A percentile compares a stretch with the other conserved stretches of the same genome.
These are phyloP conservation scores for Halictus quadricinctus DNA, from an alignment of 2,888 invertebrate species.

Conservation along the genomic window DNA sequence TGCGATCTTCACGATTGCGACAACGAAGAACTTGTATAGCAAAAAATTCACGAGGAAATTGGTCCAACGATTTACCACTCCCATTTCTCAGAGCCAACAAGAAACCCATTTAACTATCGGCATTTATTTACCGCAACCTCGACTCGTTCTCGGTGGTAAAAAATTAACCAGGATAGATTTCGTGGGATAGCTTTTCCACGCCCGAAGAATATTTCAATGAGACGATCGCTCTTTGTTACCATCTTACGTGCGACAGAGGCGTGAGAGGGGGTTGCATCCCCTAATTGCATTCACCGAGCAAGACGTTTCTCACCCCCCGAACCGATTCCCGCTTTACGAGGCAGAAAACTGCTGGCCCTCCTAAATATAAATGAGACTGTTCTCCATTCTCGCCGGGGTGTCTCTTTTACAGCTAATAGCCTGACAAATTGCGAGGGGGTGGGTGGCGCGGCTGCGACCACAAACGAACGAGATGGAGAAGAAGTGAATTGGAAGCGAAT, in stretches of 20 bases:
- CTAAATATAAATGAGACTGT: conserved; percentile 46
- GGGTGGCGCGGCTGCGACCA: background rate
- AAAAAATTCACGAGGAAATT: background rate
- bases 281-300: conserved; percentile 60
- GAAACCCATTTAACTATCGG: conserved; percentile 1
- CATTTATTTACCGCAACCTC: conserved; percentile 18
- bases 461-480: background rate
- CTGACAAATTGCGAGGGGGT: conserved; percentile 14
- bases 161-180: conserved; percentile 28
- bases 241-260: background rate
- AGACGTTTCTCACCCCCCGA: conserved; percentile 36
- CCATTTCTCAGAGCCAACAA: background rate
- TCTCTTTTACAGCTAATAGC: conserved; percentile 38
- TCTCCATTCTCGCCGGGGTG: conserved; percentile 16
- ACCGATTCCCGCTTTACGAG: conserved; percentile 43
- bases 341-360: conserved; percentile 33
- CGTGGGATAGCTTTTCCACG: conserved; percentile 14
- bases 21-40: background rate
- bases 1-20: no score
- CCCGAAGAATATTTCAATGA: conserved; percentile 66
- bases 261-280: conserved; percentile 27
- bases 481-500: conserved; percentile 3
- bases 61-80: background rate
- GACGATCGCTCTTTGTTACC: conserved; percentile 42
- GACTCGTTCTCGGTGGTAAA: conserved; percentile 4